Evolutionary conservation across 2,797 vertebrate genomes (phyloP), one percentile per base, ranked within the genome.

Genomic region (Chaunax sp.): DNA sequence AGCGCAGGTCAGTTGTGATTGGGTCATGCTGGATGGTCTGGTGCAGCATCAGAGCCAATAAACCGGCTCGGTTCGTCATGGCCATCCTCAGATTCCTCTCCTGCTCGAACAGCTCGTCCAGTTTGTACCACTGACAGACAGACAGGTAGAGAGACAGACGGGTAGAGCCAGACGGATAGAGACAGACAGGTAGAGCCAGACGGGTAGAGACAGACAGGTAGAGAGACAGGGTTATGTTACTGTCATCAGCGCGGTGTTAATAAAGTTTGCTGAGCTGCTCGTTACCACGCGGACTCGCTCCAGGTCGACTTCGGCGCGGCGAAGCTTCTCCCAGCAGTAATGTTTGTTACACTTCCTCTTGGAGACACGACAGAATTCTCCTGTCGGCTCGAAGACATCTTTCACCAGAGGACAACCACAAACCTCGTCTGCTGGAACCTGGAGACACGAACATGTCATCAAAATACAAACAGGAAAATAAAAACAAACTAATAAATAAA

Each of bases 281-380:
- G 8, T 70, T 62, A 90, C 87, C 85, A 89, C 86, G 30, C 87
- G 33, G 50, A 98, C 96, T 0, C 96, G 84, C 86, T 98, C 96
- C 78, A 98, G 87, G 87, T 98, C 97, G 20, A 98, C 96, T 82
- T 98, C 97, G 0, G 97, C 97, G 0, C 96, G 89, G 0, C 96
- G 91, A 6, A 98, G 92, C 44, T 98, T 98, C 90, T 98, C 96
- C 97, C 97, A 98, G 90, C 97, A 97, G 89, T 98, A 98, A 68
- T 98, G 97, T 2, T 95, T 95, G 89, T 97, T 97, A 57, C 97
- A 98, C 45, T 95, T 95, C 67, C 97, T 95, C 82, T 98, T 98
- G 1, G 96, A 95, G 12, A 96, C 92, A 0, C 96, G 92, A 71
- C 97, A 98, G 82, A 97, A 97, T n/a, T 97, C 96, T 1, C 96